These are phyloP conservation scores for Nymphicus hollandicus DNA, from an alignment of 2,113 vertebrate genomes.

Conservation along the genomic window DNA sequence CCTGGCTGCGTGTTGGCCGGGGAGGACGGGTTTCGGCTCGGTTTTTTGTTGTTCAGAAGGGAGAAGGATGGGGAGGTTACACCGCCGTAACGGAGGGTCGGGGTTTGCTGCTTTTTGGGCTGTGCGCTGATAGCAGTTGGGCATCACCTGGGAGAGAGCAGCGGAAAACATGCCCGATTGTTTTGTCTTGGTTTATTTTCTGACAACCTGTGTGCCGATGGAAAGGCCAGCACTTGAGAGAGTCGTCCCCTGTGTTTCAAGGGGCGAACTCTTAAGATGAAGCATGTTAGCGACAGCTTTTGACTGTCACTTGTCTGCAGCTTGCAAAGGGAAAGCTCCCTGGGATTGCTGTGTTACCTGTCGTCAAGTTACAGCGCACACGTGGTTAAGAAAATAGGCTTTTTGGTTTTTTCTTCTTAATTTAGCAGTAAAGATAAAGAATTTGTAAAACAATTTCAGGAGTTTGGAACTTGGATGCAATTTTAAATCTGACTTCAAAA, in stretches of 20 bases:
- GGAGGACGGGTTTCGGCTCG: background rate
- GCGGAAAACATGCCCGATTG: rapidly evolving
- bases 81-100: rapidly evolving
- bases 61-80: background rate
- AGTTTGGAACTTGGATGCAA: background rate
- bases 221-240: background rate
- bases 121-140: rapidly evolving
- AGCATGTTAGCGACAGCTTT: background rate
- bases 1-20: background rate
- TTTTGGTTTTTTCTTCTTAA: background rate
- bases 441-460: background rate
- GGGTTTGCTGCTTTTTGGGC: background rate
- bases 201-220: rapidly evolving
- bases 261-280: rapidly evolving
- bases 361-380: background rate
- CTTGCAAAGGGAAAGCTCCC: background rate
- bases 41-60: background rate
- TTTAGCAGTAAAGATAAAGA: background rate
- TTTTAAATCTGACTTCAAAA: background rate
- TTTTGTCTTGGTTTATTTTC: rapidly evolving
- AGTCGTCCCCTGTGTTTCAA: background rate
- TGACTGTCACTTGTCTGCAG: background rate
- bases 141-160: rapidly evolving
- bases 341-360: background rate
- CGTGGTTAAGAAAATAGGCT: rapidly evolving